These are phyloP conservation scores for Dendronephthya gigantea DNA, from an alignment of 64 coral and sea anemone genomes.

Conservation along the genomic window DNA sequence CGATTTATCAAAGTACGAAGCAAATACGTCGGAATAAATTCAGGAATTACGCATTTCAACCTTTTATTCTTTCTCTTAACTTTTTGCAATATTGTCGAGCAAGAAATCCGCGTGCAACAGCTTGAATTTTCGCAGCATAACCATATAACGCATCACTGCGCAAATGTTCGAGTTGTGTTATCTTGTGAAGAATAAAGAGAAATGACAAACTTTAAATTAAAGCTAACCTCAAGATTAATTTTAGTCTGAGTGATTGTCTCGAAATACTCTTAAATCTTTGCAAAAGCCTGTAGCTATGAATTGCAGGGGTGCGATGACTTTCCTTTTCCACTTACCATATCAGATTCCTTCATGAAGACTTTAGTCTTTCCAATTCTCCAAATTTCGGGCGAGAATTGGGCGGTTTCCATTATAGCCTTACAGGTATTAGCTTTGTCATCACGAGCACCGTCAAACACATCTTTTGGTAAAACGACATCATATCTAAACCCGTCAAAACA, in stretches of 20 bases:
- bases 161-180: not conserved
- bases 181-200: not conserved
- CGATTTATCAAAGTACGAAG: too few relatives aligned
- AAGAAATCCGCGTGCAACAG: not conserved
- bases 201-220: too few relatives aligned
- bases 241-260: too few relatives aligned
- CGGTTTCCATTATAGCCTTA: constrained; percentile 34
- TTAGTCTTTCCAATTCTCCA: constrained; percentile 86
- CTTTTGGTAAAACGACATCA: constrained; percentile 52
- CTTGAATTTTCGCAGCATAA: not conserved
- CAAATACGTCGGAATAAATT: too few relatives aligned
- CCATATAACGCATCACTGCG: not conserved
- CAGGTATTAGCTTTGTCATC: constrained; percentile 47
- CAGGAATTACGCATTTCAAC: not conserved
- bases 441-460: constrained; percentile 8
- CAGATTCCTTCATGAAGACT: constrained; percentile 68
- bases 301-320: too few relatives aligned
- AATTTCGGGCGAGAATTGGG: constrained; percentile 45
- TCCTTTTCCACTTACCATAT: constrained; percentile 41
- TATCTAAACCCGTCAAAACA: constrained; percentile 21
- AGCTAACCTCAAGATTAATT: too few relatives aligned
- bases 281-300: too few relatives aligned
- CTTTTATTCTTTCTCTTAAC: not conserved
- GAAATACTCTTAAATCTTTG: too few relatives aligned
- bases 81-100: not conserved